A percentile compares a stretch with the other conserved stretches of the same genome.
phyloP scores from a whole-genome alignment of 2,888 invertebrate genomes.

The Endotricha flammealis region DNA sequence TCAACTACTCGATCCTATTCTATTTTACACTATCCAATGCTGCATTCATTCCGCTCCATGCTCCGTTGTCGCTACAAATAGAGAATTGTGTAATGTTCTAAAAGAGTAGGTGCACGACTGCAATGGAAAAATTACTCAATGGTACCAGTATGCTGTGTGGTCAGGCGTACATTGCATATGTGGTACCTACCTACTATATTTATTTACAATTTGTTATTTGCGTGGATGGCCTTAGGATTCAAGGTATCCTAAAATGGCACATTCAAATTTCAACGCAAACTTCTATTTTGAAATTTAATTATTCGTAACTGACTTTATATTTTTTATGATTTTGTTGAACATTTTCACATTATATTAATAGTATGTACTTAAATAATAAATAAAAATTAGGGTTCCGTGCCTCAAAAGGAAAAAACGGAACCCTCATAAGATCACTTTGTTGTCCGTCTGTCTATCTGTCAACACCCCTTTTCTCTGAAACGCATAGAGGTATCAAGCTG shows the following conservation, averaged over 20 bases:
- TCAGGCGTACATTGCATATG: slow-evolving; percentile 49
- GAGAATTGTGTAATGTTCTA: slow-evolving; percentile 26
- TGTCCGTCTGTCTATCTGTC: too few relatives aligned
- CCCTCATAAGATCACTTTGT: too few relatives aligned
- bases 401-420: too few relatives aligned
- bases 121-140: slow-evolving; percentile 21
- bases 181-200: slow-evolving; percentile 41
- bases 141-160: slow-evolving; percentile 48
- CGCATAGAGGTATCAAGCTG: too few relatives aligned
- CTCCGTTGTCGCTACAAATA: slow-evolving; percentile 11
- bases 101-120: slow-evolving; percentile 9
- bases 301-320: too few relatives aligned
- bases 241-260: slow-evolving; percentile 40
- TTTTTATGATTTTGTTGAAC: too few relatives aligned
- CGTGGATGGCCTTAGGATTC: slow-evolving; percentile 44
- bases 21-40: slow-evolving; percentile 31
- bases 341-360: too few relatives aligned
- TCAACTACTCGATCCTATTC: slow-evolving; percentile 35
- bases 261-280: slow-evolving; percentile 21
- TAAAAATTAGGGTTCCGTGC: too few relatives aligned
- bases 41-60: background rate
- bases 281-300: too few relatives aligned
- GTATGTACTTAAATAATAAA: too few relatives aligned
- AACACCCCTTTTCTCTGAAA: too few relatives aligned
- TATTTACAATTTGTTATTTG: slow-evolving; percentile 49